Evolutionary conservation across 2,113 vertebrate species (phyloP), one percentile per base, ranked within the genome.

Genomic region (Xenus cinereus): DNA sequence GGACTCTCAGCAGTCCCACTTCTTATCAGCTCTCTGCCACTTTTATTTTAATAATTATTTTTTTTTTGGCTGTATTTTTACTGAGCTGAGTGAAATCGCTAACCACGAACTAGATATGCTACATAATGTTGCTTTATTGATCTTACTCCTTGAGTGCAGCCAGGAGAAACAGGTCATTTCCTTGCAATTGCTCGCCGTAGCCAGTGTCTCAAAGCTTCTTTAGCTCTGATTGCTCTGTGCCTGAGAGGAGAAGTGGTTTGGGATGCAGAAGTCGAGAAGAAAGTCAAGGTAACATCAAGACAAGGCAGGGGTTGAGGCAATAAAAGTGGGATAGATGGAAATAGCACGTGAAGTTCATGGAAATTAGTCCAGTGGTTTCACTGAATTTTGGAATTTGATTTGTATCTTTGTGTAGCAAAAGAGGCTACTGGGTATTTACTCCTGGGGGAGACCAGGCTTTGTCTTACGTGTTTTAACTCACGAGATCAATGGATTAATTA

Each of bases 271-370:
- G 12, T 3, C 0, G 3, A 62, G 53, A 10, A 33, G 54, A 74
- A 76, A 69, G 12, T 4, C 43, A 17, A 53, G 74, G 32, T 10
- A 57, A 35, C 4, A 2, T 1, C 12, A 33, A 51, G 37, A 23
- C 0, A 2, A 62, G 46, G 30, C 33, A 9, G 46, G 14, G 17
- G 3, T 33, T 46, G 56, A 6, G 57, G 51, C 7, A 63, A 3
- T 32, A 21, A 12, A 53, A 56, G 14, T 4, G 7, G 76, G 48
- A 39, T 6, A 5, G 23, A 5, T 4, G 20, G 46, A 26, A 88
- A 39, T 0, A 56, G 12, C 35, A 8, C 1, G 2, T n/a, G 43
- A 62, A 43, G 12, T 13, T 56, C 27, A 11, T 4, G 35, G 43
- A 45, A 69, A 66, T 9, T 46, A 17, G 7, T 6, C 59, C 24